Percentiles rank a stretch among this genome's conserved stretches.
phyloP scores from a whole-genome alignment of 2,113 vertebrate genomes.

The Saccopteryx leptura region DNA sequence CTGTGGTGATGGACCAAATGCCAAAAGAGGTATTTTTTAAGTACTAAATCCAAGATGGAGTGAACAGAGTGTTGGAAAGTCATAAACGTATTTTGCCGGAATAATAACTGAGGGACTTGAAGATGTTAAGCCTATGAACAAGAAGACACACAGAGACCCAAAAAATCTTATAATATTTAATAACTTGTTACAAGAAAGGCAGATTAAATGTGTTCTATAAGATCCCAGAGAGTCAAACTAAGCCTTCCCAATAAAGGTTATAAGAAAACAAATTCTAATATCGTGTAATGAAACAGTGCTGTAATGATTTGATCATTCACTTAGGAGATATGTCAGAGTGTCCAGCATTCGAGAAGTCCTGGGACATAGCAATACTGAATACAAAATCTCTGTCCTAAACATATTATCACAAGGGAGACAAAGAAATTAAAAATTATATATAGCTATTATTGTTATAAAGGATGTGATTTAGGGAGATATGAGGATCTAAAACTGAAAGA shows the following conservation, averaged over 20 bases:
- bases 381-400: neutral
- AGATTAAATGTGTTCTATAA: neutral
- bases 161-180: neutral
- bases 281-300: neutral
- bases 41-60: neutral
- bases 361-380: neutral
- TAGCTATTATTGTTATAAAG: slow-evolving; percentile 4
- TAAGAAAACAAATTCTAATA: slow-evolving; percentile 32
- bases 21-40: neutral
- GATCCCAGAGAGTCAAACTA: neutral
- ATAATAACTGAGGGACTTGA: neutral
- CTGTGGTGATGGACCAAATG: neutral
- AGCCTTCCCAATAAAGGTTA: neutral
- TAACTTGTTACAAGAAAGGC: neutral
- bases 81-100: slow-evolving; percentile 15
- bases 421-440: neutral
- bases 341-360: neutral
- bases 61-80: neutral
- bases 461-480: neutral
- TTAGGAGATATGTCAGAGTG: neutral
- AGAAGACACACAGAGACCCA: neutral
- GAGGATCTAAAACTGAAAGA: neutral
- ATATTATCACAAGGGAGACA: neutral
- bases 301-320: neutral
- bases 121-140: neutral